Conservation (phyloP, 2,888 invertebrate genomes). For the Caradrina kadenii region DNA sequence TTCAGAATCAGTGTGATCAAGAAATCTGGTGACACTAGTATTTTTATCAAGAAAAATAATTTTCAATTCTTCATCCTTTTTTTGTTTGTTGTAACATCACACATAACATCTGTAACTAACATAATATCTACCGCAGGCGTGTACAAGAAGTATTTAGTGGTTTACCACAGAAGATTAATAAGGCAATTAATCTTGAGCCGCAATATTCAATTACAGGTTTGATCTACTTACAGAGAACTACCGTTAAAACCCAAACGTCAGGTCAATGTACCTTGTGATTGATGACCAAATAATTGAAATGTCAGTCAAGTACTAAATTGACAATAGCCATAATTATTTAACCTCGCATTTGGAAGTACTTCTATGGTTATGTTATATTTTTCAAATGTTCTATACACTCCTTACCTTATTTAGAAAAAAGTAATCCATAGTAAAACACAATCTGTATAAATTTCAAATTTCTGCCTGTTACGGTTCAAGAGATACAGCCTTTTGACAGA, state of each 20-base stretch:
- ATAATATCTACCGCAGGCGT: neutral
- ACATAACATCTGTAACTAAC: neutral
- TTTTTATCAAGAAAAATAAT: too few species aligned
- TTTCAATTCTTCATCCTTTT: too few species aligned
- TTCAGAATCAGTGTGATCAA: too few species aligned
- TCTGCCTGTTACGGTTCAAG: too few species aligned
- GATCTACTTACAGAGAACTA: neutral
- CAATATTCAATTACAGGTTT: constrained; percentile 26
- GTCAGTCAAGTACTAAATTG: neutral
- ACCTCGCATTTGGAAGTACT: too few species aligned
- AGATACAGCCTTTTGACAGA: too few species aligned
- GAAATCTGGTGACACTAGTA: too few species aligned
- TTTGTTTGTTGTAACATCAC: too few species aligned
- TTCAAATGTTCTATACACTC: neutral
- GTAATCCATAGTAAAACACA: too few species aligned
- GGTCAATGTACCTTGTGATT: neutral
- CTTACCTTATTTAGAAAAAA: neutral
- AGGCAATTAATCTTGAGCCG: constrained; percentile 29
- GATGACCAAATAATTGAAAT: neutral
- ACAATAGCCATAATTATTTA: neutral
- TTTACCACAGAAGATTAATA: constrained; percentile 10
- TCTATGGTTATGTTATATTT: too few species aligned
- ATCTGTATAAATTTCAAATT: neutral
- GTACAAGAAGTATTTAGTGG: constrained; percentile 2
- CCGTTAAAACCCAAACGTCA: neutral